Conservation (phyloP, 2,888 invertebrate species). For the Cerceris rybyensis region DNA sequence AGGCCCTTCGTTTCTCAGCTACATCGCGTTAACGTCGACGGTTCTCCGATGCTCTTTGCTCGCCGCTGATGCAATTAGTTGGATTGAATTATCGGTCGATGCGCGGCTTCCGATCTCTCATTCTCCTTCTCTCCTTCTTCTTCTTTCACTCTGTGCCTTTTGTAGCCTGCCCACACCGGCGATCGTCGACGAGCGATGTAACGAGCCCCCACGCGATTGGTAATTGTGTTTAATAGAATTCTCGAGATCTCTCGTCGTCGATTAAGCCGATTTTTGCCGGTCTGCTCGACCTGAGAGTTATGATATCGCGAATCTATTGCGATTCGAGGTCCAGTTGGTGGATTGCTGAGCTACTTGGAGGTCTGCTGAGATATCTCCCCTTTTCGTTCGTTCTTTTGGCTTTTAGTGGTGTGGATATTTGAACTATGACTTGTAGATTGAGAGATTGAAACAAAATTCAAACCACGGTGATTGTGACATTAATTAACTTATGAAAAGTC, state of each 20-base stretch:
- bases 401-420: too few relatives aligned
- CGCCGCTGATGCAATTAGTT: slow-evolving; percentile 56
- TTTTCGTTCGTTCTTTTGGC: too few relatives aligned
- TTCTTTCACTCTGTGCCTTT: too few relatives aligned
- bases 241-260: slow-evolving; percentile 21
- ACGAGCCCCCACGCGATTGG: slow-evolving; percentile 31
- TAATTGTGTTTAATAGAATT: slow-evolving; percentile 47
- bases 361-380: too few relatives aligned
- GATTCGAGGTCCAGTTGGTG: neutral
- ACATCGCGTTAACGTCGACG: slow-evolving; percentile 19
- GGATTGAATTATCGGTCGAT: slow-evolving; percentile 64
- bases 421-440: too few relatives aligned
- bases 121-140: too few relatives aligned
- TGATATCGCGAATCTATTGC: neutral
- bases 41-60: slow-evolving; percentile 45
- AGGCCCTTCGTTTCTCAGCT: slow-evolving; percentile 5
- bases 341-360: too few relatives aligned
- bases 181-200: slow-evolving; percentile 54
- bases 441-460: too few relatives aligned
- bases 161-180: neutral
- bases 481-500: too few relatives aligned
- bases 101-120: slow-evolving; percentile 37
- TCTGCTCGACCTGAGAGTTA: neutral
- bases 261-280: slow-evolving; percentile 14
- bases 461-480: too few relatives aligned